phyloP scores from a whole-genome alignment of 2,888 invertebrate species.

The Andrena haemorrhoa region DNA sequence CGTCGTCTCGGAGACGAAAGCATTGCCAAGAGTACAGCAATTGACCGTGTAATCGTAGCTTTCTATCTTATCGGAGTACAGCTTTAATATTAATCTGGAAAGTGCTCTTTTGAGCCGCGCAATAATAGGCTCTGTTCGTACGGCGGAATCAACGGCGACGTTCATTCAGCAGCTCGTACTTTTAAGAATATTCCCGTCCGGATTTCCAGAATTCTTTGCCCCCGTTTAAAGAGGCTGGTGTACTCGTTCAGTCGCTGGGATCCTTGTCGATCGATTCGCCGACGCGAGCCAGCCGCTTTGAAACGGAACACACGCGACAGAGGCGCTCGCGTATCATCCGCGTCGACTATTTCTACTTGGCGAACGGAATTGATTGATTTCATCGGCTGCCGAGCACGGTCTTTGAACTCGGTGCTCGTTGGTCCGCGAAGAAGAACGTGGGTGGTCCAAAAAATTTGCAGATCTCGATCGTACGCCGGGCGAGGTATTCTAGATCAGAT shows the following conservation, averaged over 20 bases:
- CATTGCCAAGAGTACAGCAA: slow-evolving; percentile 30
- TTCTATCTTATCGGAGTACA: slow-evolving; percentile 50
- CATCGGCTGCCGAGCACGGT: slow-evolving; percentile 8
- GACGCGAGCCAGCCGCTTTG: slow-evolving; percentile 11
- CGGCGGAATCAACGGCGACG: slow-evolving; percentile 30
- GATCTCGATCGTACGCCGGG: no score
- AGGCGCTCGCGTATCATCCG: not conserved
- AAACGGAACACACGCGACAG: slow-evolving; percentile 29
- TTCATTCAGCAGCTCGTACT: slow-evolving; percentile 33
- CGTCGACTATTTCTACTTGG: not conserved
- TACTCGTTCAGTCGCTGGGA: slow-evolving; percentile 6
- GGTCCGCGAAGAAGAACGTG: not conserved
- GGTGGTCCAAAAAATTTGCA: not conserved
- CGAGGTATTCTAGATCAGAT: no score
- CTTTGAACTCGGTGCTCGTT: slow-evolving; percentile 6
- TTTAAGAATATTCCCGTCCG: slow-evolving; percentile 41
- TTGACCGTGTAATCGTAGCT: slow-evolving; percentile 47
- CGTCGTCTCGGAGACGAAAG: not conserved
- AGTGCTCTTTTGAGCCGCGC: slow-evolving; percentile 73
- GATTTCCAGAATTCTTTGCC: slow-evolving; percentile 39
- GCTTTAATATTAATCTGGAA: slow-evolving; percentile 75
- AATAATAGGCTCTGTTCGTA: slow-evolving; percentile 66
- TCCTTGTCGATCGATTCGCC: slow-evolving; percentile 52
- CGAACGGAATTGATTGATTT: slow-evolving; percentile 36
- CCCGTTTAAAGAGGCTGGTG: slow-evolving; percentile 4